phyloP scores from a whole-genome alignment of 2,888 invertebrate species.

The Erebia epiphron region DNA sequence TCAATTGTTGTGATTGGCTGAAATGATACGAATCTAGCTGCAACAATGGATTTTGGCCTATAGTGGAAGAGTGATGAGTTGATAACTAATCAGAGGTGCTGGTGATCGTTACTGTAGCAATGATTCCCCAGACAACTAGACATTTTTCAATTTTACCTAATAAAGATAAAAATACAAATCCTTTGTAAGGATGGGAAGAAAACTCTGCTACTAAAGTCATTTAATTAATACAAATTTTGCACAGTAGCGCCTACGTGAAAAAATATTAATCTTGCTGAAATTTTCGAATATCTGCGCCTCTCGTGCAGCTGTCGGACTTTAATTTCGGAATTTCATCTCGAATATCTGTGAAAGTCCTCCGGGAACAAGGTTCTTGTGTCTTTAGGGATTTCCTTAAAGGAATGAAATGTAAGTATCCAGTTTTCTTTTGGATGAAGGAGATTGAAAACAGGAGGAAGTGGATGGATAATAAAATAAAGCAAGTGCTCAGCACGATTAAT shows the following conservation, averaged over 20 bases:
- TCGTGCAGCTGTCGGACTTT: slow-evolving; percentile 41
- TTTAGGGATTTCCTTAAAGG: slow-evolving; percentile 35
- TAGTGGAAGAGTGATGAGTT: too few relatives aligned
- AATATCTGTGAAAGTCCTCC: slow-evolving; percentile 41
- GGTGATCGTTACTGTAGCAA: too few relatives aligned
- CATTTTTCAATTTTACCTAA: background rate
- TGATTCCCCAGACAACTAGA: too few relatives aligned
- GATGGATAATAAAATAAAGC: too few relatives aligned
- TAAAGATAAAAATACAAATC: background rate
- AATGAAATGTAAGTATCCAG: slow-evolving; percentile 29
- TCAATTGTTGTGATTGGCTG: too few relatives aligned
- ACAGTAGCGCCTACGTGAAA: slow-evolving; percentile 5
- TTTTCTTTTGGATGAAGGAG: slow-evolving; percentile 28
- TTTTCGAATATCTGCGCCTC: slow-evolving; percentile 18
- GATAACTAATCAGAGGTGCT: too few relatives aligned
- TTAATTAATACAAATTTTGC: slow-evolving; percentile 15
- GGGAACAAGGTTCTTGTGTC: slow-evolving; percentile 39
- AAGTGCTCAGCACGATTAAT: too few relatives aligned
- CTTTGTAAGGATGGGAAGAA: background rate
- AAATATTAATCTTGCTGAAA: slow-evolving; percentile 23
- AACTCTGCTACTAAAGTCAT: slow-evolving; percentile 5
- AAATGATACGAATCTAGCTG: too few relatives aligned
- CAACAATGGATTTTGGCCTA: too few relatives aligned
- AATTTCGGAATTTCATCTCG: slow-evolving; percentile 53
- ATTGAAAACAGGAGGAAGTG: background rate